Conservation (phyloP, 2,113 vertebrate genomes). For the Myotis yumanensis region DNA sequence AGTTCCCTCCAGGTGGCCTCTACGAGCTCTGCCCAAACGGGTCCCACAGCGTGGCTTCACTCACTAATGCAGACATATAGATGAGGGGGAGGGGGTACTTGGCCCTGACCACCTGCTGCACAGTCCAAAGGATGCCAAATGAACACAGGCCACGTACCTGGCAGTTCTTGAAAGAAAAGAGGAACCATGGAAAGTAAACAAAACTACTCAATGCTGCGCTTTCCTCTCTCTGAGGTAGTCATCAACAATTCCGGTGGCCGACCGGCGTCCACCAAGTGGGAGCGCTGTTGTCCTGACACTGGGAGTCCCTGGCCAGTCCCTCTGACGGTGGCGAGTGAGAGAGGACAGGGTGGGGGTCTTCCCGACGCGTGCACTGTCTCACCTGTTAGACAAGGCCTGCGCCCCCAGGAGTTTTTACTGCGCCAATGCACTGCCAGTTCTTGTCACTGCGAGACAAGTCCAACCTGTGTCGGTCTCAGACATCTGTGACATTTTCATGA, state of each 20-base stretch:
- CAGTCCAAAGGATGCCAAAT: background rate
- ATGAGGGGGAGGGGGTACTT: background rate
- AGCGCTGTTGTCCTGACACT: background rate
- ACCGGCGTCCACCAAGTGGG: background rate
- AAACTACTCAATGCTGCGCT: background rate
- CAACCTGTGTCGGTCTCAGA: background rate
- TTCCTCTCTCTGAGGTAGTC: constrained; percentile 59
- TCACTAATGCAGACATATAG: background rate
- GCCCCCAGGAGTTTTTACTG: background rate
- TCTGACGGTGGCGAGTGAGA: background rate
- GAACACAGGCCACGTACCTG: background rate
- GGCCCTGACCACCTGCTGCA: background rate
- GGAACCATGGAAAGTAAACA: background rate
- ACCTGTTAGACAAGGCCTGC: background rate
- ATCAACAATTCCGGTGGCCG: background rate
- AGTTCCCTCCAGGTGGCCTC: background rate
- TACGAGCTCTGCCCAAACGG: background rate
- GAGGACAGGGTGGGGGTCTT: background rate
- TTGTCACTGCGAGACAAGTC: background rate
- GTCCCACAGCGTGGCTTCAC: background rate
- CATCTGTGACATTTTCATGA: background rate
- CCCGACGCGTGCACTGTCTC: background rate
- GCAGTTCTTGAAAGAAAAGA: background rate
- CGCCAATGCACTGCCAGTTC: background rate
- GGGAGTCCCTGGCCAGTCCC: background rate